phyloP scores from a whole-genome alignment of 2,113 vertebrate genomes.

The Pelecanoides urinatrix region DNA sequence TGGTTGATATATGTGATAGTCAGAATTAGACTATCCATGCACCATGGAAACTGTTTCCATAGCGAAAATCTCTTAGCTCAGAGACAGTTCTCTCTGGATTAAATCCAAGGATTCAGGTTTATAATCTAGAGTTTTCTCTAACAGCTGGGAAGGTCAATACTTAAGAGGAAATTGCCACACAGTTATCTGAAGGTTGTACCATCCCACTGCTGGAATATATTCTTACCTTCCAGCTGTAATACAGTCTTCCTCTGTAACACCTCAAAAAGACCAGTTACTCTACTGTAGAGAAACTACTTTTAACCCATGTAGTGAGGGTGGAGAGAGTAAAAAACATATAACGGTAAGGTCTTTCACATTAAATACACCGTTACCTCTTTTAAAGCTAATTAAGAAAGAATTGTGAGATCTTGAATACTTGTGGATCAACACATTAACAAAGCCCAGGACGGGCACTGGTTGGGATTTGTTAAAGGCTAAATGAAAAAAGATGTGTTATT shows the following conservation, averaged over 20 bases:
- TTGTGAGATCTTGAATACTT: not conserved
- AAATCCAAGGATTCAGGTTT: slow-evolving; percentile 18
- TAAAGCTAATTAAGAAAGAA: not conserved
- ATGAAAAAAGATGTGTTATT: not conserved
- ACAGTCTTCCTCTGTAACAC: not conserved
- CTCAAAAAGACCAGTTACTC: not conserved
- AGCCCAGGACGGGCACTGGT: not conserved
- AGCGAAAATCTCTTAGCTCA: slow-evolving; percentile 14
- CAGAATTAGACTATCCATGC: not conserved
- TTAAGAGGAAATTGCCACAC: not conserved
- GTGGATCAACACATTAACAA: not conserved
- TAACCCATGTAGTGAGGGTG: not conserved
- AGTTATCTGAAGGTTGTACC: not conserved
- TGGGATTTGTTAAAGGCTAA: not conserved
- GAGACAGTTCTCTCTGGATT: slow-evolving; percentile 10
- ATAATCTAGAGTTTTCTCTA: slow-evolving; percentile 3
- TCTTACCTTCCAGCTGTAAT: not conserved
- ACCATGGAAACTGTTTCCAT: slow-evolving; percentile 52
- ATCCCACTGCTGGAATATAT: not conserved
- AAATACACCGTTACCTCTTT: not conserved
- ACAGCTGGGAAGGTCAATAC: not conserved
- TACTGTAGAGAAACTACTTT: not conserved
- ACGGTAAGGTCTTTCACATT: not conserved
- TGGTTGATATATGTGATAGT: not conserved
- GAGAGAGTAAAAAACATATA: not conserved